Percentiles rank a stretch among this genome's conserved stretches.
Conservation (phyloP, 2,888 invertebrate genomes). For the Mesopsocus fuscifrons region DNA sequence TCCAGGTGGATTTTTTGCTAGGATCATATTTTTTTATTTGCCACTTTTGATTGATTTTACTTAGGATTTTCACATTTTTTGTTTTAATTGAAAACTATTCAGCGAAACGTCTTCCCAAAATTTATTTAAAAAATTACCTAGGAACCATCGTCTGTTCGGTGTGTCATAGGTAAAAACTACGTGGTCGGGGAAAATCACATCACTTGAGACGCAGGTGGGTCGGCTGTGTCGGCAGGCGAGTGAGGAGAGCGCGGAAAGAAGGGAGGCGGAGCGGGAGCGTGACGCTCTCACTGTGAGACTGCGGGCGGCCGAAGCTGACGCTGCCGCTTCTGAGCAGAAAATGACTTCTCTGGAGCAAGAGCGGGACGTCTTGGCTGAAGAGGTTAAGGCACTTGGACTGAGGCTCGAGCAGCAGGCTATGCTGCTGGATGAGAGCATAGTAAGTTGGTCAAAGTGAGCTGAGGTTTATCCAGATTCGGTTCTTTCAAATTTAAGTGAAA, state of each 20-base stretch:
- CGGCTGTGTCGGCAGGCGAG: slow-evolving; percentile 66
- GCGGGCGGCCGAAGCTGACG: slow-evolving; percentile 38
- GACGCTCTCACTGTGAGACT: slow-evolving; percentile 44
- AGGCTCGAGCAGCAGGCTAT: slow-evolving; percentile 33
- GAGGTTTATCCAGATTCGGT: background rate
- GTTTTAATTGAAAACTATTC: too few relatives aligned
- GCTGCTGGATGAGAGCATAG: slow-evolving; percentile 33
- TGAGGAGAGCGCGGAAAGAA: slow-evolving; percentile 62
- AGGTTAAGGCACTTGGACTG: slow-evolving; percentile 27
- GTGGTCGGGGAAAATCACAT: slow-evolving; percentile 80
- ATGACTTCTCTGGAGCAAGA: slow-evolving; percentile 26
- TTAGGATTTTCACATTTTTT: too few relatives aligned
- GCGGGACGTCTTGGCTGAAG: slow-evolving; percentile 32
- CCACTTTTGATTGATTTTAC: too few relatives aligned
- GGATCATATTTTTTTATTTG: too few relatives aligned
- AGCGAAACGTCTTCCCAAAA: too few relatives aligned
- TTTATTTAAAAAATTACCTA: too few relatives aligned
- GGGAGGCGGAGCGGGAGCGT: slow-evolving; percentile 49
- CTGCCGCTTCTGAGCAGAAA: slow-evolving; percentile 21
- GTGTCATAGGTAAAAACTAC: slow-evolving; percentile 81
- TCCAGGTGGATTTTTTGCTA: too few relatives aligned
- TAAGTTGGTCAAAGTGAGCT: slow-evolving; percentile 27
- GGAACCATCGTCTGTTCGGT: too few relatives aligned
- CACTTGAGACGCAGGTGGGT: slow-evolving; percentile 76
- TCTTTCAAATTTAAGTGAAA: too few relatives aligned